Evolutionary conservation across 2,888 invertebrate genomes (phyloP).

Genomic region (Marronus borbonicus): DNA sequence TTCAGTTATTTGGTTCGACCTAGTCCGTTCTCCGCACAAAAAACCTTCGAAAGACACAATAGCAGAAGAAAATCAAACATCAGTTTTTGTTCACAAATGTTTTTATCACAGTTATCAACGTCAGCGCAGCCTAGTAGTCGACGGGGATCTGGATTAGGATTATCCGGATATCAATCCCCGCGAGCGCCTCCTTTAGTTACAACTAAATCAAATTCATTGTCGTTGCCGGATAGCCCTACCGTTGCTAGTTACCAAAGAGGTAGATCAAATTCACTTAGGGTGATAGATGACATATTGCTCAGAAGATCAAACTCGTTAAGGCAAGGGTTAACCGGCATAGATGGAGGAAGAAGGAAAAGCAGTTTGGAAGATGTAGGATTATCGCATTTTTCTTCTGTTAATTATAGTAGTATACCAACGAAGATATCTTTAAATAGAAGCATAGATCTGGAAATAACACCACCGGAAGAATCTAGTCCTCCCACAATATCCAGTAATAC

Average conservation of each 20-base stretch:
- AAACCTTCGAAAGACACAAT: slow-evolving; percentile 94
- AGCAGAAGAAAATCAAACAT: slow-evolving; percentile 92
- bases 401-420: slow-evolving; percentile 83
- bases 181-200: slow-evolving; percentile 84
- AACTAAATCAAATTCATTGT: slow-evolving; percentile 91
- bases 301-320: slow-evolving; percentile 88
- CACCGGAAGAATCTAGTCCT: slow-evolving; percentile 74
- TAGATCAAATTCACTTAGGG: slow-evolving; percentile 88
- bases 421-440: slow-evolving; percentile 90
- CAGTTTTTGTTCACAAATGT: slow-evolving; percentile 88
- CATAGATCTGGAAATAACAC: slow-evolving; percentile 83
- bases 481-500: slow-evolving; percentile 74
- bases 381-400: slow-evolving; percentile 82
- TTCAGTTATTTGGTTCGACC: slow-evolving; percentile 91
- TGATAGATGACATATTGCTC: slow-evolving; percentile 88
- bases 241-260: slow-evolving; percentile 85
- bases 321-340: slow-evolving; percentile 82
- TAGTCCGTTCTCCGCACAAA: slow-evolving; percentile 95
- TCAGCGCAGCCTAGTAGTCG: slow-evolving; percentile 74
- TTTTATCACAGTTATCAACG: slow-evolving; percentile 77
- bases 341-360: slow-evolving; percentile 80
- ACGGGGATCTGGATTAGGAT: slow-evolving; percentile 80
- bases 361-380: slow-evolving; percentile 90
- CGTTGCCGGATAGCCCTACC: slow-evolving; percentile 90
- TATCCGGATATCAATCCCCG: slow-evolving; percentile 76